Evolutionary conservation across 2,113 vertebrate species (phyloP).

Genomic region (Hoplias malabaricus): DNA sequence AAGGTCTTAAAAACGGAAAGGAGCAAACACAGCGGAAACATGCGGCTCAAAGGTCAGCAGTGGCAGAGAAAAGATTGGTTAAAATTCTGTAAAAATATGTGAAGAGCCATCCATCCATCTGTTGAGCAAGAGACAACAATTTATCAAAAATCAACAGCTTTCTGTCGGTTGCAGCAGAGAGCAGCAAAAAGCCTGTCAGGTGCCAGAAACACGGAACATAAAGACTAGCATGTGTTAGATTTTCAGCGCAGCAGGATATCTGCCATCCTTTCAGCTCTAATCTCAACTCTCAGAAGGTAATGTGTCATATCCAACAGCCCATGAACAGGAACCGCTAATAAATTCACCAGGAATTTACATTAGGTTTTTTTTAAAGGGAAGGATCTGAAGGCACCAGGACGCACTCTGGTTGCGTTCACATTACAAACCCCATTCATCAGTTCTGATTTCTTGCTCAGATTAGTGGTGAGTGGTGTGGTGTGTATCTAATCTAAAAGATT

Average conservation of each 20-base stretch:
- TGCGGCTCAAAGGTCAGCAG: background rate
- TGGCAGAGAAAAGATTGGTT: background rate
- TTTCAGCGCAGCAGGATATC: background rate
- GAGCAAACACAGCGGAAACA: background rate
- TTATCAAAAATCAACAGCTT: background rate
- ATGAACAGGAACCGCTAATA: background rate
- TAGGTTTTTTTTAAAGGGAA: too few species aligned
- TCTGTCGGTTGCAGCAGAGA: background rate
- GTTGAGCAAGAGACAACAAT: background rate
- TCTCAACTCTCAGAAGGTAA: background rate
- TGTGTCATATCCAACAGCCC: background rate
- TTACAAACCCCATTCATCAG: too few species aligned
- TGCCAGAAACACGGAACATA: background rate
- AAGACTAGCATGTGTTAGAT: background rate
- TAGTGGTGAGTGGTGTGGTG: too few species aligned
- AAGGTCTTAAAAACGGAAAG: slow-evolving; percentile 8
- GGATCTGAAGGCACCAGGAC: too few species aligned
- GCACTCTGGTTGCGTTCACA: too few species aligned
- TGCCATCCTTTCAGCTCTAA: background rate
- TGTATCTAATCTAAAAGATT: too few species aligned
- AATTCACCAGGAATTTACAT: background rate
- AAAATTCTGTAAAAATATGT: background rate
- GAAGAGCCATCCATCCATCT: background rate
- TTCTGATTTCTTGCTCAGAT: too few species aligned
- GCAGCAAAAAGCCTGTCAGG: background rate